Evolutionary conservation across 2,113 vertebrate species (phyloP), one percentile per base, ranked within the genome.

Genomic region (Theristicus caerulescens): DNA sequence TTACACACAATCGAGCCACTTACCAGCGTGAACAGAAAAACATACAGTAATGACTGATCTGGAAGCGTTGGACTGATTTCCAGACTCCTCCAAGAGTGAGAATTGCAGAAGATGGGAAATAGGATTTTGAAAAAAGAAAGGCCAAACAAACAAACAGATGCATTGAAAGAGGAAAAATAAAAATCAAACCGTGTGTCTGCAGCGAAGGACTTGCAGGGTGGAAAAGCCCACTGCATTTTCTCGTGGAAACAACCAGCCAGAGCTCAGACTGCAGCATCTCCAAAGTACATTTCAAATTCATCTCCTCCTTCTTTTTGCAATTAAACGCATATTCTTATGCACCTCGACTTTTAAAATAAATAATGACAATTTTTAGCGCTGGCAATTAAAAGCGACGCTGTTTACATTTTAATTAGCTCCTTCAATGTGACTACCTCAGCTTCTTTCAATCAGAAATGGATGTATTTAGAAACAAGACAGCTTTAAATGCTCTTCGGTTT

Each of bases 341-440:
- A 96, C 94, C 93, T 95, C 71, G 65, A 83, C 85, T 91, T 96
- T 88, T 80, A 89, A 95, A 97, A 94, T 91, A 96, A 97, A 96
- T 94, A 96, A 97, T 85, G 95, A 66, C 93, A 93, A 96, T 92
- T 97, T 97, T 93, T 85, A 96, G 96, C 26, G 0, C 88, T 61
- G 26, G 74, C 87, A 94, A 87, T 97, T 97, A 97, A 90, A 93
- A 96, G 94, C 20, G 0, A 36, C 0, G 7, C 86, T 54, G 80
- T 86, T 97, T 90, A 93, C 94, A 92, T 97, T 78, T 92, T 95
- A 96, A 93, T 96, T 67, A 82, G 86, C 93, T 94, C 85, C 95
- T 86, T 54, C 61, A 44, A 25, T 86, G 93, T 52, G 90, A 95
- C 76, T 82, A 83, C 77, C 95, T 97, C 94, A 72, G 90, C 93